Percentiles rank a stretch among this genome's conserved stretches.
phyloP scores from a whole-genome alignment of 2,888 invertebrate genomes.

The Allacma fusca region DNA sequence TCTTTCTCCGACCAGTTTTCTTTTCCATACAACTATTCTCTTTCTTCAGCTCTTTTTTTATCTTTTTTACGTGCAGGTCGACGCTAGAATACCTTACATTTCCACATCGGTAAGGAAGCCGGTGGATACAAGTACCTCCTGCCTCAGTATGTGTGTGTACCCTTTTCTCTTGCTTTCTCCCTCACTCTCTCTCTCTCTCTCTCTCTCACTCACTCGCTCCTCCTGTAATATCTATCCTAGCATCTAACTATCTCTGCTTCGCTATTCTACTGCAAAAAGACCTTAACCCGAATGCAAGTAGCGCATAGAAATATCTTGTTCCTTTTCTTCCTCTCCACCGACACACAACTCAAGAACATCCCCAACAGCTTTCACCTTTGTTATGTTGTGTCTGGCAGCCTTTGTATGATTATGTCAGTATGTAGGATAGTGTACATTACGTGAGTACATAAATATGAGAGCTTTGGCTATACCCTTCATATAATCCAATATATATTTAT shows the following conservation, averaged over 20 bases:
- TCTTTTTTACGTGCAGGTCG: conserved; percentile 10
- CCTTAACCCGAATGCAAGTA: conserved; percentile 2
- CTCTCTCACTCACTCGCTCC: too few species aligned
- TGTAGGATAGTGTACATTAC: too few species aligned
- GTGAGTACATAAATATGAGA: too few species aligned
- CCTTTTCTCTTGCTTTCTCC: neutral
- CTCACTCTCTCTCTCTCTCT: neutral
- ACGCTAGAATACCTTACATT: conserved; percentile 8
- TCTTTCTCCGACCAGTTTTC: neutral
- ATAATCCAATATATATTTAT: too few species aligned
- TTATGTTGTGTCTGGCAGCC: too few species aligned
- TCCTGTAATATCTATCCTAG: neutral
- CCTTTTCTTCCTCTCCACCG: neutral
- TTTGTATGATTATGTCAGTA: too few species aligned
- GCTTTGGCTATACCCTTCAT: too few species aligned
- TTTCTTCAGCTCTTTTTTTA: conserved; percentile 7
- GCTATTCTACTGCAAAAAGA: neutral
- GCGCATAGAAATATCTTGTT: neutral
- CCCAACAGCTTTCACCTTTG: neutral
- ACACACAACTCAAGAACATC: neutral
- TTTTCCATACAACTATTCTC: neutral
- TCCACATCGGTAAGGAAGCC: neutral
- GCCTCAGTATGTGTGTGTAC: too few species aligned
- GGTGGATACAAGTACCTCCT: neutral
- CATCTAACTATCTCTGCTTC: neutral